These are phyloP conservation scores for Zophobas morio DNA, from an alignment of 1,140 invertebrate species.

Conservation along the genomic window DNA sequence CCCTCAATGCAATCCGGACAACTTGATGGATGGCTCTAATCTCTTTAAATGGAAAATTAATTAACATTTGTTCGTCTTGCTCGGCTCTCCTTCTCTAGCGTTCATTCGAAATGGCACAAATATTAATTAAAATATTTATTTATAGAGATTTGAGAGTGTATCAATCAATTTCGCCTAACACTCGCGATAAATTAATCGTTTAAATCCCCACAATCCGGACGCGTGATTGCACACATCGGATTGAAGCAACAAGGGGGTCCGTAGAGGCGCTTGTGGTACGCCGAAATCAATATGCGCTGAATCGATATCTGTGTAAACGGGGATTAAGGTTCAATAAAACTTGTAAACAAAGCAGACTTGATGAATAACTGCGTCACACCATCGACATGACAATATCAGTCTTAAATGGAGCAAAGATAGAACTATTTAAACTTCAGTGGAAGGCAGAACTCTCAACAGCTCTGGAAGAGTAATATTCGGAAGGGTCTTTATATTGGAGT, in stretches of 20 bases:
- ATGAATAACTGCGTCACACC: no score
- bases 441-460: no score
- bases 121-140: constrained; percentile 39
- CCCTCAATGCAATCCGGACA: constrained; percentile 23
- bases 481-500: no score
- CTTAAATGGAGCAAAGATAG: no score
- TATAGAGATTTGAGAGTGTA: background rate
- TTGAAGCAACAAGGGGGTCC: no score
- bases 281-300: background rate
- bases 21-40: constrained; percentile 42
- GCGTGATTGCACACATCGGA: no score
- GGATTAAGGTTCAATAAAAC: no score
- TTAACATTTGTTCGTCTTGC: constrained; percentile 37
- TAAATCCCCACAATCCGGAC: background rate
- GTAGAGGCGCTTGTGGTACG: background rate
- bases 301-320: no score
- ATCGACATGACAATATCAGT: no score
- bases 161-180: constrained; percentile 21
- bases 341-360: no score
- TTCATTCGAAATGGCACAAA: constrained; percentile 16
- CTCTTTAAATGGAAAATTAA: constrained; percentile 42
- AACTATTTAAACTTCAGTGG: no score
- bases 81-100: constrained; percentile 7
- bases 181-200: background rate
- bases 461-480: no score